Conservation (phyloP, 2,888 invertebrate genomes). For the Drosophila emarginata region DNA sequence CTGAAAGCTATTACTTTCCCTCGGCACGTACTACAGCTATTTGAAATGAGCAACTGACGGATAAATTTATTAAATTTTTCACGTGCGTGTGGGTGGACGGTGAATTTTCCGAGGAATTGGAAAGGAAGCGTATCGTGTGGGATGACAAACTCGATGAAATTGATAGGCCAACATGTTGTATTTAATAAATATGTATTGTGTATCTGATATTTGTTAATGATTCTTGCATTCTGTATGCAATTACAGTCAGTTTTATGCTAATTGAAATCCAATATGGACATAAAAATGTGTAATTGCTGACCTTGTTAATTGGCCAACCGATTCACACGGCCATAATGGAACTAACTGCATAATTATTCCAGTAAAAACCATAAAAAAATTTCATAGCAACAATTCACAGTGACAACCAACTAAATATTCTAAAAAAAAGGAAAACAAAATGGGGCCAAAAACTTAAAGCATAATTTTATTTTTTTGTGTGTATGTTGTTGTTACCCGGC, state of each 20-base stretch:
- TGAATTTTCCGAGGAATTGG: not conserved
- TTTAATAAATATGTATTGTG: constrained; percentile 11
- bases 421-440: not conserved
- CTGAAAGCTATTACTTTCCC: constrained; percentile 60
- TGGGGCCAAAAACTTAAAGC: not conserved
- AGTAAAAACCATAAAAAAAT: not conserved
- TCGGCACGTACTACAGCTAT: constrained; percentile 62
- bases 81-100: constrained; percentile 18
- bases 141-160: constrained; percentile 19
- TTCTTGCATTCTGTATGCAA: constrained; percentile 43
- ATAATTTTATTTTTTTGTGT: not conserved
- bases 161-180: constrained; percentile 21
- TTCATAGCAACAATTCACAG: not conserved
- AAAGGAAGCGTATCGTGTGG: not conserved
- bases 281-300: constrained; percentile 4
- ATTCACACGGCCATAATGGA: not conserved
- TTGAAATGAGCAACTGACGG: constrained; percentile 67
- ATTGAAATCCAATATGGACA: constrained; percentile 55
- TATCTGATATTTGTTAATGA: constrained; percentile 34
- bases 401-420: not conserved
- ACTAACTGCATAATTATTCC: not conserved
- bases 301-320: constrained; percentile 13
- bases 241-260: constrained; percentile 55
- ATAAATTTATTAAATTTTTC: constrained; percentile 60
- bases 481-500: constrained; percentile 6